These are phyloP conservation scores for Styela clava DNA, from an alignment of 23 tunicate species.

Conservation along the genomic window DNA sequence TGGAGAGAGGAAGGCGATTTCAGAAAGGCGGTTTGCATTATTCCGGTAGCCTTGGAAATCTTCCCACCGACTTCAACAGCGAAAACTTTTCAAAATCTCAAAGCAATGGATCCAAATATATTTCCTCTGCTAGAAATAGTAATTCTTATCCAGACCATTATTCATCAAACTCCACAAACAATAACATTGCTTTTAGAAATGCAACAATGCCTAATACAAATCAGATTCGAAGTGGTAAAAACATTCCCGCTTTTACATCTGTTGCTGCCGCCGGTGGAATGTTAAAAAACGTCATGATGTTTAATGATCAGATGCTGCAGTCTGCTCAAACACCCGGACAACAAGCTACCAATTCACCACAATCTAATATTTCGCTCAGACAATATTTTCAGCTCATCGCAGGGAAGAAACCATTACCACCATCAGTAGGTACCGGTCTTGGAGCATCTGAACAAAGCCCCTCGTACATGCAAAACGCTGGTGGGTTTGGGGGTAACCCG, in stretches of 20 bases:
- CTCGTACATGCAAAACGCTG: not conserved
- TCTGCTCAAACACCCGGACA: not conserved
- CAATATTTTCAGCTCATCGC: slow-evolving; percentile 1
- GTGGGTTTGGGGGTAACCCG: not conserved
- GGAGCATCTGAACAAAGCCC: not conserved
- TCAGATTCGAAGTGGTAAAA: not conserved
- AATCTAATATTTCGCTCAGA: not conserved
- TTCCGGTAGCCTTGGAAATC: slow-evolving; percentile 35
- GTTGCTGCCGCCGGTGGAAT: not conserved
- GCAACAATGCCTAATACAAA: not conserved
- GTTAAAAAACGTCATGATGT: slow-evolving; percentile 2
- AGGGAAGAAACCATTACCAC: not conserved
- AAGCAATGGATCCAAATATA: too few species aligned
- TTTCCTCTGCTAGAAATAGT: not conserved
- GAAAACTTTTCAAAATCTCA: not conserved
- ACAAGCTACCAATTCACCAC: not conserved
- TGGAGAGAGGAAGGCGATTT: not conserved
- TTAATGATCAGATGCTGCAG: not conserved
- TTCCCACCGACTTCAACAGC: not conserved
- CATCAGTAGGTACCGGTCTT: not conserved
- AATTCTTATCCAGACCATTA: slow-evolving; percentile 1
- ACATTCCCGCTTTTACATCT: not conserved
- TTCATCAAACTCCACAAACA: not conserved
- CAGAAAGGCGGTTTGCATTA: slow-evolving; percentile 5
- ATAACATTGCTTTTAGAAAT: not conserved